phyloP scores from a whole-genome alignment of 35 echinoderm and acorn worm genomes.

The Nesometra sesokonis region DNA sequence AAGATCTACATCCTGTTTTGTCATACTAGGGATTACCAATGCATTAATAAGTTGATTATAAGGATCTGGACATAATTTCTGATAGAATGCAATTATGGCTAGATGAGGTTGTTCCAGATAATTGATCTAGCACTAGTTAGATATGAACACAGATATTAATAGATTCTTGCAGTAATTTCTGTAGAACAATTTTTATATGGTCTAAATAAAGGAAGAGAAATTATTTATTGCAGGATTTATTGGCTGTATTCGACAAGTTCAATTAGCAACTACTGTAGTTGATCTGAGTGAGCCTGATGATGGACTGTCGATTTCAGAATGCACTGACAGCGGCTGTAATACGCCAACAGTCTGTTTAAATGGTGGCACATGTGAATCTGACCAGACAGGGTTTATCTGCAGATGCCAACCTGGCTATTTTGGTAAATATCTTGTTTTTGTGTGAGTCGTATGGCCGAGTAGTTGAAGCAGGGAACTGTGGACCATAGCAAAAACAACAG shows the following conservation, averaged over 20 bases:
- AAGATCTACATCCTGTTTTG: too few relatives aligned
- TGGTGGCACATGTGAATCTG: slow-evolving; percentile 43
- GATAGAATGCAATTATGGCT: too few relatives aligned
- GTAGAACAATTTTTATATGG: not conserved
- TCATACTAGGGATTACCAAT: too few relatives aligned
- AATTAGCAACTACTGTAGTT: slow-evolving; percentile 10
- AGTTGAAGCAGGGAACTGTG: not conserved
- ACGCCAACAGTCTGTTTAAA: slow-evolving; percentile 55
- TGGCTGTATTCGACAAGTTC: slow-evolving; percentile 48
- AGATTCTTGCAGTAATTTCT: not conserved
- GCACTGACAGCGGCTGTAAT: slow-evolving; percentile 46
- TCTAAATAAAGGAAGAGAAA: not conserved
- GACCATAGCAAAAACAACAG: too few relatives aligned
- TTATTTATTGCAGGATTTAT: slow-evolving; percentile 35
- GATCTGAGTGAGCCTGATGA: slow-evolving; percentile 16
- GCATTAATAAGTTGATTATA: too few relatives aligned
- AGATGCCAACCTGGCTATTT: slow-evolving; percentile 45
- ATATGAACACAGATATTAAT: too few relatives aligned
- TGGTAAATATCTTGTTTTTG: slow-evolving; percentile 38
- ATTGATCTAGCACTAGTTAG: too few relatives aligned
- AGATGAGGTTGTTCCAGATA: too few relatives aligned
- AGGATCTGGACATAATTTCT: too few relatives aligned
- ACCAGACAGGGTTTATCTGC: slow-evolving; percentile 42
- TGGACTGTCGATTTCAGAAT: slow-evolving; percentile 35
- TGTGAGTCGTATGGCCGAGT: not conserved